Conservation (phyloP, 2,888 invertebrate species). For the Macropis europaea region DNA sequence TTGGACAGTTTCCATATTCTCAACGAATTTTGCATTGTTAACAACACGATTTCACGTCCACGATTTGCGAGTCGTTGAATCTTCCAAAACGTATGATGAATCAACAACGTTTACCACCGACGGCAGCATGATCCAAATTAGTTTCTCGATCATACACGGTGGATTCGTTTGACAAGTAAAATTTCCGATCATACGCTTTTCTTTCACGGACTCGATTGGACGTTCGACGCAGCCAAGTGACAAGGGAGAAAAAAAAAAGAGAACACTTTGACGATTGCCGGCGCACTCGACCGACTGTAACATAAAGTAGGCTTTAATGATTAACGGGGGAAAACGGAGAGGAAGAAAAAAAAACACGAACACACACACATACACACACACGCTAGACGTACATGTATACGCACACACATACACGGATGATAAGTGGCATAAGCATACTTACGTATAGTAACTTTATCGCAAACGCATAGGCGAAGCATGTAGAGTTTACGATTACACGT, state of each 20-base stretch:
- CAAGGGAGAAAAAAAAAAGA: background rate
- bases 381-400: conserved; percentile 16
- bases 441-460: conserved; percentile 65
- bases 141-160: too few relatives aligned
- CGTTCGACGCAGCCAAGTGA: conserved; percentile 4
- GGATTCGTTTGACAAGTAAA: background rate
- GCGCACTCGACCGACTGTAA: conserved; percentile 74
- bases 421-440: conserved; percentile 62
- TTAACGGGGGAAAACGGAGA: conserved; percentile 45
- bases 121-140: background rate
- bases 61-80: background rate
- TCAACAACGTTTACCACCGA: too few relatives aligned
- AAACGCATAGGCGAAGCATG: conserved; percentile 53
- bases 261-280: conserved; percentile 54
- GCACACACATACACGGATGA: conserved; percentile 23
- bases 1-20: too few relatives aligned
- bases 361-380: conserved; percentile 1
- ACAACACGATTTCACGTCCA: background rate
- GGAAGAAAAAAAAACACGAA: conserved; percentile 20
- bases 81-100: background rate
- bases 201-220: conserved; percentile 13
- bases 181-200: background rate
- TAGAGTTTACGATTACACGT: conserved; percentile 58
- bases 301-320: conserved; percentile 58
- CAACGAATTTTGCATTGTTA: too few relatives aligned